phyloP scores from a whole-genome alignment of 2,888 invertebrate genomes.

The Epistrophella euchroma region DNA sequence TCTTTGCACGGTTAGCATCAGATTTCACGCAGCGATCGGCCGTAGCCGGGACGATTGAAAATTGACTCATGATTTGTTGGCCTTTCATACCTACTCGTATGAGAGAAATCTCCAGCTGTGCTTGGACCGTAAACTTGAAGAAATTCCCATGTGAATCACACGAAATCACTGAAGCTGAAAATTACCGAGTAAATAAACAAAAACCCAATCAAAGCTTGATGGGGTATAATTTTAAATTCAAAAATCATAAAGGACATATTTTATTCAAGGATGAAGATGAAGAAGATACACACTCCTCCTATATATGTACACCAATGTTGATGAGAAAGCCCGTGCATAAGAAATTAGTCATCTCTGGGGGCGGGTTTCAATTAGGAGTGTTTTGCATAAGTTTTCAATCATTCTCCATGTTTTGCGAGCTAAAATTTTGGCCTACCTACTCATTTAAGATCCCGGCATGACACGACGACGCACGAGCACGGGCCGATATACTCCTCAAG shows the following conservation, averaged over 20 bases:
- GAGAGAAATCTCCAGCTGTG: slow-evolving; percentile 48
- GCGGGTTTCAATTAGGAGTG: slow-evolving; percentile 61
- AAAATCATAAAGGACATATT: slow-evolving; percentile 27
- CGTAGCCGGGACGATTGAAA: not conserved
- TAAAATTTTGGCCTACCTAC: slow-evolving; percentile 51
- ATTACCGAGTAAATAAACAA: slow-evolving; percentile 14
- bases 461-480: not conserved
- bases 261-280: slow-evolving; percentile 5
- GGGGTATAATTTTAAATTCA: slow-evolving; percentile 37
- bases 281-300: not conserved
- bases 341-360: slow-evolving; percentile 58
- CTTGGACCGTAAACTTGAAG: not conserved
- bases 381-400: slow-evolving; percentile 67
- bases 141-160: slow-evolving; percentile 30
- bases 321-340: slow-evolving; percentile 52
- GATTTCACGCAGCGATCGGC: slow-evolving; percentile 50
- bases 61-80: slow-evolving; percentile 60
- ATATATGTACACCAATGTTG: not conserved
- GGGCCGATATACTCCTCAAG: slow-evolving; percentile 27
- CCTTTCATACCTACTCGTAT: not conserved
- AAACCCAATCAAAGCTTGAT: slow-evolving; percentile 33
- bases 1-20: slow-evolving; percentile 11
- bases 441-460: slow-evolving; percentile 25
- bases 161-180: slow-evolving; percentile 19
- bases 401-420: slow-evolving; percentile 24